Base-by-base conservation (phyloP, 2,113 vertebrate genomes). In the Chaenocephalus aceratus region DNA sequence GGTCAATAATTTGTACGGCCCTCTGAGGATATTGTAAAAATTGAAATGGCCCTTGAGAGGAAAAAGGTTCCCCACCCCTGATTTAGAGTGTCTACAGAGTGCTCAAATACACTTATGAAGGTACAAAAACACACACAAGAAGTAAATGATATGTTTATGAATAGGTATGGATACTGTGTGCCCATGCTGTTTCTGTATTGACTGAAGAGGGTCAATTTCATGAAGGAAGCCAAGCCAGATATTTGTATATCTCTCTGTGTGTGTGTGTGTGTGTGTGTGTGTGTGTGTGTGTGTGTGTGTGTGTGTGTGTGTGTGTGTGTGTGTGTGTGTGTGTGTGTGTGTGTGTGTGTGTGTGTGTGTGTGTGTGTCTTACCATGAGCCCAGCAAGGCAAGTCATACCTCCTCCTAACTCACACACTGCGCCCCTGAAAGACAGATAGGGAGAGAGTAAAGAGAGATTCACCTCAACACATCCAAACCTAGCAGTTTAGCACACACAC, bases 331-430 rank as follows among this genome's bases (percentile, higher is more conserved):
- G 63, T 65, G 15, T 72, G 77, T 67, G 62, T 63, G 69, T 61
- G 62, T 58, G 57, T 45, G 70, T 56, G 70, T 80, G 66, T 65
- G 56, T 65, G 46, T 30, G 52, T 67, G 11, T 62, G 53, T 46
- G 34, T 74, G 67, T 66, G 66, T 61, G 34, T 78, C 91, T 92
- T 91, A 94, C 93, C 91, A 93, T 93, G 80, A 94, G 89, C 18
- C 93, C 93, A n/a, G 91, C 90, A 23, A 94, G 91, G 72, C 93
- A 93, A 63, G 92, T 94, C 93, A 94, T 94, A 26, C 93, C 93
- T 86, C 93, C 93, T 79, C 92, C 93, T 73, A 94, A 83, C 90
- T 94, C 93, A 62, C 93, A 94, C 84, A 94, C 91, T 49, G 91
- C 85, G 74, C 92, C 93, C 84, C 93, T 94, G 84, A 68, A 69